Percentiles rank a stretch among this genome's conserved stretches.
These are phyloP conservation scores for Phataginus tricuspis DNA, from an alignment of 2,797 vertebrate genomes.

Conservation along the genomic window DNA sequence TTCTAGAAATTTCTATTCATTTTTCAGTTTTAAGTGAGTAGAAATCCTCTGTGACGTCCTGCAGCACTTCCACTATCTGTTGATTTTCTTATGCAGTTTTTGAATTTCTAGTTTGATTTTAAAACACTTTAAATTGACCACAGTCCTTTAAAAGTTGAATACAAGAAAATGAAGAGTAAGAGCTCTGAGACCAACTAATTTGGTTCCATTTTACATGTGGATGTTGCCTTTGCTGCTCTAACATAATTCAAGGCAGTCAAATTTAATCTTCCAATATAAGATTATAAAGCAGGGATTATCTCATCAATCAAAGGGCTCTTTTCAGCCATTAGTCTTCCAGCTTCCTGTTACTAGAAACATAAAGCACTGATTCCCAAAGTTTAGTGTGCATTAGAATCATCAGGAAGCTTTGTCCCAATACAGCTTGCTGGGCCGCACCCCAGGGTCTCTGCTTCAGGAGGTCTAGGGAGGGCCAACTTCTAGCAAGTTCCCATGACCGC, in stretches of 20 bases:
- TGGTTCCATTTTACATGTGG: background rate
- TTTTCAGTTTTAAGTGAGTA: background rate
- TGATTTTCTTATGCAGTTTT: slow-evolving; percentile 10
- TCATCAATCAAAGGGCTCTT: background rate
- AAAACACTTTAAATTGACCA: slow-evolving; percentile 5
- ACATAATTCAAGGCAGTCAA: background rate
- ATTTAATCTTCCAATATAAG: background rate
- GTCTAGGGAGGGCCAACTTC: background rate
- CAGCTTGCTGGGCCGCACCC: background rate
- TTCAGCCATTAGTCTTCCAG: background rate
- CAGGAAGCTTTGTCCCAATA: background rate
- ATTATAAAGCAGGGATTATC: background rate
- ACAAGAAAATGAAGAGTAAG: background rate
- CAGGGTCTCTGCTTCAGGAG: background rate
- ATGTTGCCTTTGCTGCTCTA: background rate
- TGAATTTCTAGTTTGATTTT: slow-evolving; percentile 39
- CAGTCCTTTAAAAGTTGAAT: background rate
- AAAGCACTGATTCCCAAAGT: background rate
- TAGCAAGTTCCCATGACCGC: background rate
- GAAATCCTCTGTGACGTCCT: background rate
- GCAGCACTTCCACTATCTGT: background rate
- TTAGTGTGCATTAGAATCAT: background rate
- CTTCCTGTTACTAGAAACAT: background rate
- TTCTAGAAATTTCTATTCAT: background rate
- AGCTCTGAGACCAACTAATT: background rate